phyloP scores from a whole-genome alignment of 2,888 invertebrate genomes.

The Colostygia pectinataria region DNA sequence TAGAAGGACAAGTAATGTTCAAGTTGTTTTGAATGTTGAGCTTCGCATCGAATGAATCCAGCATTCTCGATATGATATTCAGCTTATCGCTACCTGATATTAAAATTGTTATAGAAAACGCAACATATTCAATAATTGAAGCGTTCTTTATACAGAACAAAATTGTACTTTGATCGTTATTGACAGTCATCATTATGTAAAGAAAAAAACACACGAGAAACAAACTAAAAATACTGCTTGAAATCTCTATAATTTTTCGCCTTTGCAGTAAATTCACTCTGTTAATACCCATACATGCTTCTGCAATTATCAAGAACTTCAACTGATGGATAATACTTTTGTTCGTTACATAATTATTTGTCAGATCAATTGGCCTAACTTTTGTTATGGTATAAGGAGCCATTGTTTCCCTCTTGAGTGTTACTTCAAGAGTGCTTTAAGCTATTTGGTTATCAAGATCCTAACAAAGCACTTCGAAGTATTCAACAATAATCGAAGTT shows the following conservation, averaged over 20 bases:
- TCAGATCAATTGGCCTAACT: neutral
- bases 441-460: too few species aligned
- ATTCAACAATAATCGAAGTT: too few species aligned
- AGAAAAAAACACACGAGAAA: neutral
- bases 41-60: conserved; percentile 47
- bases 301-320: conserved; percentile 2
- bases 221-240: neutral
- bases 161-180: neutral
- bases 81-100: neutral
- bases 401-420: neutral
- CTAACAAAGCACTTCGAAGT: too few species aligned
- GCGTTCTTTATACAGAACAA: neutral
- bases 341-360: neutral
- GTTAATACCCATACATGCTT: conserved; percentile 7
- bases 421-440: too few species aligned
- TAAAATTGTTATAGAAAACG: neutral
- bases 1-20: conserved; percentile 28
- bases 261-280: conserved; percentile 33
- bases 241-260: neutral
- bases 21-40: conserved; percentile 49
- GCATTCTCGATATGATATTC: conserved; percentile 21
- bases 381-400: neutral
- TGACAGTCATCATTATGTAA: neutral
- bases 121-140: conserved; percentile 13
- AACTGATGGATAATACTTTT: neutral